Base-by-base conservation (phyloP, 1,140 invertebrate species). In the Dreissena polymorpha region DNA sequence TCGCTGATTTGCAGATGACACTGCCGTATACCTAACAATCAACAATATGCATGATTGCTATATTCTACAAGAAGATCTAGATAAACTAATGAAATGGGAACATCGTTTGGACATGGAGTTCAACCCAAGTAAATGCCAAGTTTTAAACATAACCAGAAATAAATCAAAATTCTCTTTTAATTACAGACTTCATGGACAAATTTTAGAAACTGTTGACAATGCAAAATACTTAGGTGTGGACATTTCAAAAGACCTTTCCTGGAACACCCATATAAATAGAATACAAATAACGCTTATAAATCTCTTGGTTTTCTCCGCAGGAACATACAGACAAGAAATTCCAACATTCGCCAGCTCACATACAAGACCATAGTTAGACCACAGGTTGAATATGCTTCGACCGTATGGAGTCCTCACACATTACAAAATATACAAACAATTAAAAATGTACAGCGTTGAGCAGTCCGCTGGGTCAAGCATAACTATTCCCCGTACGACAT, bases 41-140 rank as follows among this genome's bases (percentile, higher is more conserved):
- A 50, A 55, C 49, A 81, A 64, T n/a, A 53, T n/a, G 2, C 8
- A 70, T 12, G 77, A 81, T 21, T 25, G 67, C 27, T 0, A 64
- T 53, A 82, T 55, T 49, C 23, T 86, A n/a, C 84, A 83, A 83
- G 21, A 65, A 27, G 78, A 85, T 39, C 74, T 82, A 18, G 25
- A 53, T 23, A 79, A 79, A 57, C 50, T 69, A 23, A 14, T 25
- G n/a, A n/a, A 50, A 25, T 79, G 76, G 76, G 65, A 79, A 57
- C 25, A 27, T 21, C 12, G 6, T 6, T 77, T 23, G 25, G 60
- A 77, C 25, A 79, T 69, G 49, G 76, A 79, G 57, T 79, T 69
- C 39, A 79, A 79, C 23, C 76, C 76, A 14, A 57, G 23, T 49
- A 79, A 79, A 39, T 79, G 65, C 18, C 63, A 77, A 70, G 67